Conservation (phyloP, 1,140 invertebrate genomes). For the Pantala flavescens region DNA sequence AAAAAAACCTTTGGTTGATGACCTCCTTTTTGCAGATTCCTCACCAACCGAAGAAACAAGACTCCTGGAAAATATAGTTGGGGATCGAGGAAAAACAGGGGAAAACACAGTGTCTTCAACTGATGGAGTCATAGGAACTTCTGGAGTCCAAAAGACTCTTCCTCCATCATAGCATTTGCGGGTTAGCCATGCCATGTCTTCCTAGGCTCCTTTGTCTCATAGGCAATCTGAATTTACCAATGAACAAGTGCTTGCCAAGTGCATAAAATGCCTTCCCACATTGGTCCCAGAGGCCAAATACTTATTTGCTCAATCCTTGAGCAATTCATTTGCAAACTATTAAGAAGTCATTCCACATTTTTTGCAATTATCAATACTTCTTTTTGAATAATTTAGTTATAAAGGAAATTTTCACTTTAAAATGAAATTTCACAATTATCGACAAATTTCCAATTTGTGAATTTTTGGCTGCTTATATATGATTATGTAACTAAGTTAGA, state of each 20-base stretch:
- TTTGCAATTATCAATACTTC: neutral
- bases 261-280: neutral
- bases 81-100: neutral
- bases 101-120: neutral
- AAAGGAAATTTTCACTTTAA: too few species aligned
- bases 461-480: too few species aligned
- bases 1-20: neutral
- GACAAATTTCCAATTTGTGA: too few species aligned
- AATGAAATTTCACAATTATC: too few species aligned
- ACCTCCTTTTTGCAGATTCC: neutral
- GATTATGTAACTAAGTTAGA: too few species aligned
- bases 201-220: neutral
- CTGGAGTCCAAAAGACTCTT: neutral
- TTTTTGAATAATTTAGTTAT: neutral
- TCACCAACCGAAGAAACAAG: neutral
- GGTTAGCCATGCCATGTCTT: neutral
- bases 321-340: neutral
- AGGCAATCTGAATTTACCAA: neutral
- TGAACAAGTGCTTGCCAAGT: neutral
- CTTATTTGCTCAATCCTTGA: neutral
- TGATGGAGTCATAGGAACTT: neutral
- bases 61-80: neutral
- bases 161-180: slow-evolving; percentile 3
- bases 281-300: neutral
- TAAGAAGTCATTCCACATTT: neutral